Base-by-base conservation (phyloP, 2,797 vertebrate genomes). In the Rhabdomys pumilio region DNA sequence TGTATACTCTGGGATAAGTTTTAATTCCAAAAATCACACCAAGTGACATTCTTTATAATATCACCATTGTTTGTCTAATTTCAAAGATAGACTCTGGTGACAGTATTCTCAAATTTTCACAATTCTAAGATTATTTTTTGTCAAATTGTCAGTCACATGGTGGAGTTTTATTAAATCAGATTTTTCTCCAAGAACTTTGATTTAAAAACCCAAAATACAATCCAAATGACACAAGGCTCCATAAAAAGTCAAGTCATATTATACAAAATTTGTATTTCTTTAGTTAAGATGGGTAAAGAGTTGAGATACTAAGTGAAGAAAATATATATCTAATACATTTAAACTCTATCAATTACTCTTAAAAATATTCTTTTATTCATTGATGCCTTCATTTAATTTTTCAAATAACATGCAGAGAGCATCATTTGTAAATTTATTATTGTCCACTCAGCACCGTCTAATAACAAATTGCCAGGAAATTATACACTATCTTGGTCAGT, bases 11-110 rank as follows among this genome's bases (percentile, higher is more conserved):
- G 97, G 96, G 97, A 97, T 98, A 98, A 98, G 75, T 96, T 98
- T 98, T 98, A 98, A 98, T 98, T 98, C 87, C 20, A 98, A 98
- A 98, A 98, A 97, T 98, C 96, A 86, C 89, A 98, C 89, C 83
- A 98, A 98, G 92, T 98, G 90, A 98, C 95, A 96, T 98, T 98
- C 90, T 98, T 98, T 97, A 94, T 97, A 97, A 98, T 98, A 98
- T 98, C 94, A 96, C 53, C 3, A 31, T 95, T 98, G 83, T 98
- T 98, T 98, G 89, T 97, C 82, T 97, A 97, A 95, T 93, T 95
- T 97, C 95, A 96, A 98, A 96, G 38, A 90, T 91, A 97, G 94
- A 61, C 94, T 89, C 67, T 96, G 91, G 91, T 97, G 96, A 97
- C 89, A 97, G 67, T 96, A 97, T 96, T 91, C 82, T 97, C 92